Percentiles rank a stretch among this genome's conserved stretches.
Conservation (phyloP, 2,888 invertebrate species). For the Malachius bipustulatus region DNA sequence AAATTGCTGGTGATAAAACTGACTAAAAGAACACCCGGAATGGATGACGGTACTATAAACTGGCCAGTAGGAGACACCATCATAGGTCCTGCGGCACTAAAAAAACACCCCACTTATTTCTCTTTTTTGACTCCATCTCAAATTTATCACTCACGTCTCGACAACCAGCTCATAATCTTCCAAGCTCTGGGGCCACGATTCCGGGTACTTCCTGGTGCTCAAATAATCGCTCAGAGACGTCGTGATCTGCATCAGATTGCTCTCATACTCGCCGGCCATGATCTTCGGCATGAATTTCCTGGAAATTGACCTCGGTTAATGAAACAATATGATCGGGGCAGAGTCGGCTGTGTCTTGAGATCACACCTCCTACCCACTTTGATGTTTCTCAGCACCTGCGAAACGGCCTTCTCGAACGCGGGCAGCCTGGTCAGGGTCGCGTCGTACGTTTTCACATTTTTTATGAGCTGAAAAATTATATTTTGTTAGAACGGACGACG, state of each 20-base stretch:
- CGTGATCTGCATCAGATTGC: constrained; percentile 68
- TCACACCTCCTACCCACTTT: constrained; percentile 67
- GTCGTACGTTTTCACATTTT: constrained; percentile 68
- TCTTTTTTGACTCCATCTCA: not conserved
- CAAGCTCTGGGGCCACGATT: constrained; percentile 60
- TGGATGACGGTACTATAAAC: constrained; percentile 83
- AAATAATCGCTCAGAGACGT: constrained; percentile 73
- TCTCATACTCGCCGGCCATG: constrained; percentile 76
- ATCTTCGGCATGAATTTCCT: constrained; percentile 88
- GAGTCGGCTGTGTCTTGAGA: too few relatives aligned
- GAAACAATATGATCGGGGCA: too few relatives aligned
- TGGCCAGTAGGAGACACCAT: constrained; percentile 92
- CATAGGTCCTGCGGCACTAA: constrained; percentile 82
- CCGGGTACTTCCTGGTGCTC: constrained; percentile 53
- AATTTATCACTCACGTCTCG: constrained; percentile 67
- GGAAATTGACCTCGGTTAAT: too few relatives aligned
- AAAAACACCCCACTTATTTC: constrained; percentile 20
- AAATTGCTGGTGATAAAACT: constrained; percentile 72
- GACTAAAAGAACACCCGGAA: constrained; percentile 75
- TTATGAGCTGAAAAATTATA: constrained; percentile 65
- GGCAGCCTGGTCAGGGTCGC: constrained; percentile 62
- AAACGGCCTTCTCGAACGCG: constrained; percentile 72
- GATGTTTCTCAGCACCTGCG: constrained; percentile 71
- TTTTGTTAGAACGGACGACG: too few relatives aligned
- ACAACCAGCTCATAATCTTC: constrained; percentile 72